Base-by-base conservation (phyloP, 2,888 invertebrate genomes). In the Hedychridium roseum region DNA sequence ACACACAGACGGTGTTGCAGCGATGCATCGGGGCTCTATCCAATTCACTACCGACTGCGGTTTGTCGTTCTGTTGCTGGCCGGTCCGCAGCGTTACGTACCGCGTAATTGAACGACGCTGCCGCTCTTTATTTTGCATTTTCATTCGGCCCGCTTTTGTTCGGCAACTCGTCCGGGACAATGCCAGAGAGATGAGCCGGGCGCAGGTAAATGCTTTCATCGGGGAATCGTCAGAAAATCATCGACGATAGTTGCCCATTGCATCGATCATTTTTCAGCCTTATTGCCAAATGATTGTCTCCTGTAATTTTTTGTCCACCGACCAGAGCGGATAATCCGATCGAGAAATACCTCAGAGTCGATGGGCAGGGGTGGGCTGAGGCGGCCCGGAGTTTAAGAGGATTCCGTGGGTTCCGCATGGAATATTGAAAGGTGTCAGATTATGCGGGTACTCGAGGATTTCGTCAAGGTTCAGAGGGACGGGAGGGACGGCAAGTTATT, bases 91-190 rank as follows among this genome's bases (percentile, higher is more conserved):
- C 53, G 50, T 60, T 53, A 53, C 41, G 45, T 47, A 28, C 43
- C 36, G 51, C 50, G 51, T 60, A 57, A 60, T 57, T 61, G 54
- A 54, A 51, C 57, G 44, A 46, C 50, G 42, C 43, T 49, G 23
- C 40, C 42, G 54, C 50, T 46, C 49, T 46, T 57, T 46, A 54
- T 50, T 61, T 57, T 51, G 46, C 49, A 43, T 47, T 49, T 40
- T 40, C 30, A 47, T 38, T 39, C 23, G 21, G 4, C 2, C 5
- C 28, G 31, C 37, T 15, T 16, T 7, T 6, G 35, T 11, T 7
- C 2, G 34, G 6, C 16, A 34, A 34, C 34, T 34, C 34, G 16
- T 18, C 18, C 34, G 16, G n/a, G n/a, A n/a, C n/a, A n/a, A n/a
- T n/a, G n/a, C n/a, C n/a, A n/a, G n/a, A n/a, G n/a, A n/a, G n/a